These are phyloP conservation scores for Nemapogon koenigi DNA, from an alignment of 2,888 invertebrate genomes.

Conservation along the genomic window DNA sequence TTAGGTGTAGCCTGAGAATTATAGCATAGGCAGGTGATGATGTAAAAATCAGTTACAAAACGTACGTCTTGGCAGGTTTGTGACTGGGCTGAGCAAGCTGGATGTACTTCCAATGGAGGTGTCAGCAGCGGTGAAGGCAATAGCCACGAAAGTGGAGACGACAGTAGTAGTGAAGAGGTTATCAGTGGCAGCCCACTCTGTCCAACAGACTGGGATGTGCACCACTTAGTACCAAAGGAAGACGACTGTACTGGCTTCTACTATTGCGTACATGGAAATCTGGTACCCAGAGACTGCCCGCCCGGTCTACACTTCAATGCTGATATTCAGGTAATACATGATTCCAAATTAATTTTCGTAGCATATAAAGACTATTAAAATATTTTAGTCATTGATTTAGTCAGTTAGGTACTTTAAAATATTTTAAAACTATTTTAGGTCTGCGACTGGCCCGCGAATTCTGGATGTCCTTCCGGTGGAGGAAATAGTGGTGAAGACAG, in stretches of 20 bases:
- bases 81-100: constrained; percentile 18
- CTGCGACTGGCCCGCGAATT: constrained; percentile 23
- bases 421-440: constrained; percentile 14
- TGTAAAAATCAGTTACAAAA: background rate
- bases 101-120: constrained; percentile 12
- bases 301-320: constrained; percentile 22
- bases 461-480: constrained; percentile 16
- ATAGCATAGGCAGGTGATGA: background rate
- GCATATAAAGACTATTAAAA: too few relatives aligned
- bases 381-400: too few relatives aligned
- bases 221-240: constrained; percentile 26
- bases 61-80: constrained; percentile 15
- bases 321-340: constrained; percentile 18
- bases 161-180: background rate
- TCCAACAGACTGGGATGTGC: constrained; percentile 21
- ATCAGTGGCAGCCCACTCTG: constrained; percentile 16
- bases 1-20: background rate
- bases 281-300: constrained; percentile 20
- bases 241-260: constrained; percentile 26
- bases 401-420: too few relatives aligned
- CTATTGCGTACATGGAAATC: constrained; percentile 25
- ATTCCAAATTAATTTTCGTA: background rate
- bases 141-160: background rate
- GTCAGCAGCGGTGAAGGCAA: background rate
- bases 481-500: constrained; percentile 8